phyloP scores from a whole-genome alignment of 2,888 invertebrate species.

The Podotricha telesiphe region DNA sequence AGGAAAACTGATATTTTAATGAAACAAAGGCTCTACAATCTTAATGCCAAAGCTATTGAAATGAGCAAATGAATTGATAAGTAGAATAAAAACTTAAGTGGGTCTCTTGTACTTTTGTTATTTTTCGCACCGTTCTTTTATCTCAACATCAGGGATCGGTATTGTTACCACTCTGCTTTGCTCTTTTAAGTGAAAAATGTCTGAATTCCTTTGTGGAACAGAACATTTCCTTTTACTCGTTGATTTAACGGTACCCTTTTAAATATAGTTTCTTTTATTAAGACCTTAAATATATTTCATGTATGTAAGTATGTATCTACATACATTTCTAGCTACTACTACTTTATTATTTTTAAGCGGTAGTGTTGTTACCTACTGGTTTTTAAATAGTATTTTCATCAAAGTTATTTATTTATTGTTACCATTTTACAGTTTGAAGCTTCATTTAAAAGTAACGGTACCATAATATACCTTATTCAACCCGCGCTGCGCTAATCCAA shows the following conservation, averaged over 20 bases:
- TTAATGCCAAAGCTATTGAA: slow-evolving; percentile 21
- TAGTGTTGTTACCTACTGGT: too few species aligned
- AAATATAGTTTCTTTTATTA: slow-evolving; percentile 35
- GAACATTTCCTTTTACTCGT: slow-evolving; percentile 26
- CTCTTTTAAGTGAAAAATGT: slow-evolving; percentile 33
- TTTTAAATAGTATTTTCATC: too few species aligned
- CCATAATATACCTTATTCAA: slow-evolving; percentile 6
- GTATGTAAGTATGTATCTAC: background rate
- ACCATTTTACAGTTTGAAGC: background rate
- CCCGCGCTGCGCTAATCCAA: slow-evolving; percentile 58
- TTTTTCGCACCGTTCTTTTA: slow-evolving; percentile 25
- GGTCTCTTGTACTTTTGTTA: slow-evolving; percentile 25
- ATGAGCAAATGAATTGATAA: slow-evolving; percentile 13
- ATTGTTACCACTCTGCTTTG: slow-evolving; percentile 31
- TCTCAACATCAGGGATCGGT: slow-evolving; percentile 50
- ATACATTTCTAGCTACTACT: background rate
- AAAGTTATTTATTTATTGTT: background rate
- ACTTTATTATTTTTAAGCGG: too few species aligned
- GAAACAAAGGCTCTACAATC: slow-evolving; percentile 19
- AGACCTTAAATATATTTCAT: background rate
- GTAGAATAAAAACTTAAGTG: slow-evolving; percentile 11
- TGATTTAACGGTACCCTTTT: slow-evolving; percentile 29
- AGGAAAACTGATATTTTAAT: slow-evolving; percentile 15
- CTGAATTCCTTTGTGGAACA: slow-evolving; percentile 25
- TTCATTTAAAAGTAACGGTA: background rate